phyloP scores from a whole-genome alignment of 2,888 invertebrate species.

The Aporophyla lueneburgensis region DNA sequence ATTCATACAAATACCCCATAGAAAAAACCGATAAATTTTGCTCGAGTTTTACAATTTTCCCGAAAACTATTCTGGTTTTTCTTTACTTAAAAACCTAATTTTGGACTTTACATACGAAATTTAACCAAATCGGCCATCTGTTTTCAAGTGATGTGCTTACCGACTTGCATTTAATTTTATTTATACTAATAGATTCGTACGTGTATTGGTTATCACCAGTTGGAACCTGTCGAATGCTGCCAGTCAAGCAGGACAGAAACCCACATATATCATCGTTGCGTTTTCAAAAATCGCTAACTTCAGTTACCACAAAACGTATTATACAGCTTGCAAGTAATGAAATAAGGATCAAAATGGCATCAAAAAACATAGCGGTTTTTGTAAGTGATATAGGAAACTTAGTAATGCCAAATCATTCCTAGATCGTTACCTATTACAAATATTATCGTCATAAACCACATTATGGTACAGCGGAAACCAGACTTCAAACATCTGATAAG shows the following conservation, averaged over 20 bases:
- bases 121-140: no score
- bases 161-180: no score
- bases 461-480: slow-evolving; percentile 15
- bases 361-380: no score
- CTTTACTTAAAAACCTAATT: background rate
- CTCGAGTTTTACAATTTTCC: background rate
- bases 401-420: background rate
- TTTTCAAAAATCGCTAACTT: no score
- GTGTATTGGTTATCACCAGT: background rate
- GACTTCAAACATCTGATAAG: slow-evolving; percentile 44
- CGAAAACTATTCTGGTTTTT: background rate
- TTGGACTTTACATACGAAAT: background rate
- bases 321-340: no score
- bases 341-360: no score
- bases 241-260: no score
- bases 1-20: background rate
- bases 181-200: no score
- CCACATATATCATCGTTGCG: no score
- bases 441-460: background rate
- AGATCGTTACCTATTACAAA: background rate
- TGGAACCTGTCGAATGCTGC: background rate
- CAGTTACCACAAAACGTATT: no score
- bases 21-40: background rate
- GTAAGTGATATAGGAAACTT: background rate
- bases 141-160: no score